These are phyloP conservation scores for Gisinianus flammeolus DNA, from an alignment of 2,888 invertebrate species.

Conservation along the genomic window DNA sequence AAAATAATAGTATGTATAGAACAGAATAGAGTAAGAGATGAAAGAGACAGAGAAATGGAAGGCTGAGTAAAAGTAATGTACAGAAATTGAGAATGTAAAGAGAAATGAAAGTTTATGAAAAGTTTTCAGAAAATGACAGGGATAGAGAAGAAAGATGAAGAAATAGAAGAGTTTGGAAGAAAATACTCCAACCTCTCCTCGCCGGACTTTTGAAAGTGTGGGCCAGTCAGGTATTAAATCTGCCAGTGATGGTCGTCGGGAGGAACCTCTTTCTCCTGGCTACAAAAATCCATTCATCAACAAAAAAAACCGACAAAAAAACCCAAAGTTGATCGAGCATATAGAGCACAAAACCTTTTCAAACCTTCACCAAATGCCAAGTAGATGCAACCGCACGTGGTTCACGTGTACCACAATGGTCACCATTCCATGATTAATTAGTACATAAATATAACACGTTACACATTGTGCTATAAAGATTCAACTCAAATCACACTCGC, in stretches of 20 bases:
- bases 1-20: no score
- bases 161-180: constrained; percentile 55
- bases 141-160: constrained; percentile 39
- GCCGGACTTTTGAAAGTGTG: constrained; percentile 77
- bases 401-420: no score
- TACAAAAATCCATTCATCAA: constrained; percentile 56
- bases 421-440: no score
- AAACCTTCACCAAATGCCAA: neutral
- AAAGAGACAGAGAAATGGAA: constrained; percentile 10
- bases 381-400: neutral
- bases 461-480: no score
- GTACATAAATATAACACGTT: no score
- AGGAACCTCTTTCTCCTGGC: constrained; percentile 60
- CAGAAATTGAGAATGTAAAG: neutral
- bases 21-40: no score
- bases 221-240: constrained; percentile 82
- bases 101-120: constrained; percentile 11
- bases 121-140: constrained; percentile 18
- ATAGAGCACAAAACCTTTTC: neutral
- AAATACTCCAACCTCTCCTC: constrained; percentile 84
- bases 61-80: neutral
- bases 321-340: neutral
- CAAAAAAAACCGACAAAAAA: neutral
- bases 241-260: constrained; percentile 70
- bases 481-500: no score